These are phyloP conservation scores for Amphiprion percula DNA, from an alignment of 2,113 vertebrate species.

Conservation along the genomic window DNA sequence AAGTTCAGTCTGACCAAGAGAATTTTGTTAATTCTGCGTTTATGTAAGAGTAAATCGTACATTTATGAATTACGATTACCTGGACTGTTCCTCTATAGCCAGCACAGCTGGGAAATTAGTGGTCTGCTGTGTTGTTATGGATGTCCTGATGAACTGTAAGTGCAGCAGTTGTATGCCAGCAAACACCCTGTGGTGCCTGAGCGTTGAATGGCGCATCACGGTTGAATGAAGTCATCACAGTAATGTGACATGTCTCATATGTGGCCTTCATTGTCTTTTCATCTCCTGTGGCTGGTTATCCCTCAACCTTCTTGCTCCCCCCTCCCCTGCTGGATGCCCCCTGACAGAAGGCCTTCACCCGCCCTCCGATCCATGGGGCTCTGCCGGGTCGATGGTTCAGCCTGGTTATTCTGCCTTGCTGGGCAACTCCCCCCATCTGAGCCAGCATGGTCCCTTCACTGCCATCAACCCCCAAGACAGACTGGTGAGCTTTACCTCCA, in stretches of 20 bases:
- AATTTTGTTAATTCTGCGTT: constrained; percentile 18
- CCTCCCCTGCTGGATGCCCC: constrained; percentile 47
- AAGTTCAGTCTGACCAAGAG: constrained; percentile 21
- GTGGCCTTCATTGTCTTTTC: constrained; percentile 70
- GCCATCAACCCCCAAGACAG: constrained; percentile 93
- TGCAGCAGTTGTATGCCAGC: constrained; percentile 25
- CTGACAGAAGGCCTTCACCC: constrained; percentile 83
- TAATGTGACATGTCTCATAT: constrained; percentile 77
- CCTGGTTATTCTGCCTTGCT: constrained; percentile 89
- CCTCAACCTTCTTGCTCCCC: constrained; percentile 40
- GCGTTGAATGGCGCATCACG: constrained; percentile 52
- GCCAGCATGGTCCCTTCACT: constrained; percentile 86
- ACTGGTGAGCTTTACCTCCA: constrained; percentile 84
- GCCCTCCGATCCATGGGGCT: constrained; percentile 89
- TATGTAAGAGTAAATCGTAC: background rate
- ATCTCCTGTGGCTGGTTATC: constrained; percentile 63
- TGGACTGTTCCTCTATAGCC: constrained; percentile 1
- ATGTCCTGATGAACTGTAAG: constrained; percentile 9
- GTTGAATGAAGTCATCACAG: constrained; percentile 73
- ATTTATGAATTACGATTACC: background rate
- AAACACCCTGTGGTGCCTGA: constrained; percentile 14
- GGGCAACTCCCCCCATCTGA: constrained; percentile 89
- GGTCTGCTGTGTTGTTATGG: background rate
- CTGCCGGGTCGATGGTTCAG: constrained; percentile 88
- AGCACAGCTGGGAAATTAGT: constrained; percentile 3